These are phyloP conservation scores for Nasonia giraulti DNA, from an alignment of 1,140 invertebrate genomes.

Conservation along the genomic window DNA sequence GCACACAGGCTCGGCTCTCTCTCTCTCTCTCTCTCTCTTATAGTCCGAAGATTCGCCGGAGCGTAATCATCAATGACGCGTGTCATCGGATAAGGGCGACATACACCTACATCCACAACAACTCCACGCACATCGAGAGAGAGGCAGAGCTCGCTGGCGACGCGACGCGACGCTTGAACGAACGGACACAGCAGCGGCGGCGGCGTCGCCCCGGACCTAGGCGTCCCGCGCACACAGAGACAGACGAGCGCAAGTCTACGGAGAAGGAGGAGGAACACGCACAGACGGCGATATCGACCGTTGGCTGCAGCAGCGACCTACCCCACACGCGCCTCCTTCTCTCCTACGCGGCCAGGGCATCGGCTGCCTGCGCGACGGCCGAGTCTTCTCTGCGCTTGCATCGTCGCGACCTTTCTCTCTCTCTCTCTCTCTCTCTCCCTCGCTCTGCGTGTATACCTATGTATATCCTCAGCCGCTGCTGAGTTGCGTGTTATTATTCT, in stretches of 20 bases:
- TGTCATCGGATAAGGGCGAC: conserved; percentile 42
- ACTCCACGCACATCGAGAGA: background rate
- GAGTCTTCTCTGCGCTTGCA: conserved; percentile 57
- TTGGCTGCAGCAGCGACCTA: conserved; percentile 66
- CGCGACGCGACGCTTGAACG: background rate
- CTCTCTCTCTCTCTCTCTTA: no score
- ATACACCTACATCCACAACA: background rate
- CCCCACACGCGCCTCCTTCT: conserved; percentile 62
- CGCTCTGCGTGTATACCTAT: background rate
- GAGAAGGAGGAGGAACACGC: conserved; percentile 59
- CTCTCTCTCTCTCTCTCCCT: conserved; percentile 15
- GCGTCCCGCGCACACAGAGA: background rate
- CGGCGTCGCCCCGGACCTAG: conserved; percentile 12
- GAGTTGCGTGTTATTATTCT: background rate
- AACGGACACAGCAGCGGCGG: background rate
- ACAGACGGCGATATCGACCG: conserved; percentile 72
- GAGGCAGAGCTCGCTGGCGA: background rate
- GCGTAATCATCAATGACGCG: conserved; percentile 44
- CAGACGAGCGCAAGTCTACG: conserved; percentile 25
- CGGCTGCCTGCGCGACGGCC: conserved; percentile 17
- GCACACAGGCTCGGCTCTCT: no score
- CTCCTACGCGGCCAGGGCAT: conserved; percentile 47
- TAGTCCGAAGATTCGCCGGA: background rate
- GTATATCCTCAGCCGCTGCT: background rate
- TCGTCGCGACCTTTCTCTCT: conserved; percentile 38